Base-by-base conservation (phyloP, 2,888 invertebrate genomes). In the Thysanoteuthis rhombus region DNA sequence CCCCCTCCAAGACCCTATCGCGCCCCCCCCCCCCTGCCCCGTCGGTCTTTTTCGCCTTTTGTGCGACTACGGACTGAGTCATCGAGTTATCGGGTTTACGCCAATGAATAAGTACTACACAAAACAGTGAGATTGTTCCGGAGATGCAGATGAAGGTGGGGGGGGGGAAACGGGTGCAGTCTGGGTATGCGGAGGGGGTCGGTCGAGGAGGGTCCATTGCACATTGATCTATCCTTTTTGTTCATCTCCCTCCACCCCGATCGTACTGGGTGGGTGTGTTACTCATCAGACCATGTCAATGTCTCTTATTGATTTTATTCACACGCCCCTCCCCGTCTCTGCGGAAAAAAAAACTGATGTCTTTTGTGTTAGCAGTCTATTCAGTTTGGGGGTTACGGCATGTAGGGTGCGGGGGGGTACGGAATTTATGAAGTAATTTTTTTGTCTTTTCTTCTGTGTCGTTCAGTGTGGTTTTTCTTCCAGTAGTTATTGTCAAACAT, bases 41-140 rank as follows among this genome's bases (percentile, higher is more conserved):
- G 8, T 75, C n/a, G 19, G 16, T n/a, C 75, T n/a, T 1, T 75
- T 36, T 75, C n/a, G 32, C 75, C 75, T 75, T 75, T 75, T 75
- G 75, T 75, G 75, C 16, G n/a, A 75, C n/a, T 75, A n/a, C 75
- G n/a, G 75, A 36, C 75, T 75, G 75, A 75, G n/a, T 75, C 75
- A 75, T 75, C 75, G 36, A 36, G n/a, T 75, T 75, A 75, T 75
- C n/a, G 36, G 36, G 75, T 75, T 36, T 75, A 75, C n/a, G 75
- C 75, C 75, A 36, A 75, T 75, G 75, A 75, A 75, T 75, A 75
- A 75, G 36, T 75, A 75, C 75, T 16, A n/a, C 12, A 75, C 75
- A 75, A 75, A 75, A 75, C n/a, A 75, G 75, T 75, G 75, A 75
- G 75, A n/a, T 75, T 75, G 75, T 75, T 75, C 75, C 75, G 75